phyloP scores from a whole-genome alignment of 2,797 vertebrate species.

The Fundulus diaphanus region DNA sequence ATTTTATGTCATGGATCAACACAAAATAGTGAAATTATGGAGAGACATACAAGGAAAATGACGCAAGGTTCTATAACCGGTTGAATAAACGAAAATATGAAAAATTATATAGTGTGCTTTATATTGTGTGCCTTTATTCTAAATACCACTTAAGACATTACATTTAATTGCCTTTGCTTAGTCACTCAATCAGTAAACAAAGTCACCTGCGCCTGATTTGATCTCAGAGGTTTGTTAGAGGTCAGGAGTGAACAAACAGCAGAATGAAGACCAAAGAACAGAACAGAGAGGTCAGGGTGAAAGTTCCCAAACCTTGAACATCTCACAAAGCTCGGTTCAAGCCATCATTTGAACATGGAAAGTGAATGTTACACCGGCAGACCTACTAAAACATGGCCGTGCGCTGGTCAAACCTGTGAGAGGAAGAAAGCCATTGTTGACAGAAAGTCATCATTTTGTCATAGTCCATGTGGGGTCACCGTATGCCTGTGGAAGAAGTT shows the following conservation, averaged over 20 bases:
- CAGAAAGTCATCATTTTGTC: background rate
- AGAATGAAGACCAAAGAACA: no score
- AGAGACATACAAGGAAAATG: background rate
- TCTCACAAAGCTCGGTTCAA: no score
- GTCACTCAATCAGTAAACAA: background rate
- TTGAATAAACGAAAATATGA: no score
- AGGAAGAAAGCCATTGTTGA: background rate
- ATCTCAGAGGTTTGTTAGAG: background rate
- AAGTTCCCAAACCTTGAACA: background rate
- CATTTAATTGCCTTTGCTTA: no score
- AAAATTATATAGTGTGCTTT: no score
- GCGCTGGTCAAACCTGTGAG: background rate
- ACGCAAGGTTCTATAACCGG: background rate
- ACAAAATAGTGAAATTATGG: background rate
- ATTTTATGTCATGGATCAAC: background rate
- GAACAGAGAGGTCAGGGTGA: background rate
- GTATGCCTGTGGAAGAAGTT: background rate
- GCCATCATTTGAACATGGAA: background rate
- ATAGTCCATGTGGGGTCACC: background rate
- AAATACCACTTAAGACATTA: no score
- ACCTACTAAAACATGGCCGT: background rate
- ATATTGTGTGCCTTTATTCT: no score
- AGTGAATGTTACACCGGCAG: background rate
- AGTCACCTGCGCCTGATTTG: background rate
- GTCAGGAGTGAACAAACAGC: no score